Evolutionary conservation across 2,888 invertebrate species (phyloP), one percentile per base, ranked within the genome.

Genomic region (Brenthis hecate): DNA sequence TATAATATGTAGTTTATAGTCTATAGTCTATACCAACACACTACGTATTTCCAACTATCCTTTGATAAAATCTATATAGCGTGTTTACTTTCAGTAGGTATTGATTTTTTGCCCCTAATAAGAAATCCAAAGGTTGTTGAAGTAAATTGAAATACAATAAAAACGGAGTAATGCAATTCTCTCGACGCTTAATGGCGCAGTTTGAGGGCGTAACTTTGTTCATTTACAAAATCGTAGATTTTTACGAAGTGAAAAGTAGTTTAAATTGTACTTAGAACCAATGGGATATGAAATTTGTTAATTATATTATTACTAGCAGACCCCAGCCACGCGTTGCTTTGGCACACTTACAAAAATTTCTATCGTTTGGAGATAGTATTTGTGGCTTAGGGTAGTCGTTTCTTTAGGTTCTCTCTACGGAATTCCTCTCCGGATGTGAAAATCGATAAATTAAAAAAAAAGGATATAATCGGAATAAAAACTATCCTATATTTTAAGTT

Each of bases 81-180:
- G 56, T 65, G 57, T 65, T 47, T 43, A 58, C 51, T 43, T 23
- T 19, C 53, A 58, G 53, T 19, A 1, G 19, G 19, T 55, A 58
- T 62, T 19, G 53, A 53, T 62, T 62, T 62, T 53, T 32, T 53
- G 32, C 36, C 36, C 13, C 53, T 53, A 62, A 62, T 62, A 53
- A 62, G 36, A 53, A 53, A 69, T 58, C 69, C 50, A 32, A 62
- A 63, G 53, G 69, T 63, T 60, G 65, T 65, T 56, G 55, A 60
- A 78, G 80, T 85, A 82, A 82, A 88, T 84, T 82, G 80, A 84
- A 79, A 86, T 86, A 84, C 81, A 81, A 83, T 82, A 81, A 80
- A 77, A 71, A 78, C 70, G 75, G 74, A 72, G 80, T 79, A 75
- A 82, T 80, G 83, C 84, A 85, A 88, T 87, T 84, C 80, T 80